Conservation (phyloP, 2,797 vertebrate species). For the Scarus forsteni region DNA sequence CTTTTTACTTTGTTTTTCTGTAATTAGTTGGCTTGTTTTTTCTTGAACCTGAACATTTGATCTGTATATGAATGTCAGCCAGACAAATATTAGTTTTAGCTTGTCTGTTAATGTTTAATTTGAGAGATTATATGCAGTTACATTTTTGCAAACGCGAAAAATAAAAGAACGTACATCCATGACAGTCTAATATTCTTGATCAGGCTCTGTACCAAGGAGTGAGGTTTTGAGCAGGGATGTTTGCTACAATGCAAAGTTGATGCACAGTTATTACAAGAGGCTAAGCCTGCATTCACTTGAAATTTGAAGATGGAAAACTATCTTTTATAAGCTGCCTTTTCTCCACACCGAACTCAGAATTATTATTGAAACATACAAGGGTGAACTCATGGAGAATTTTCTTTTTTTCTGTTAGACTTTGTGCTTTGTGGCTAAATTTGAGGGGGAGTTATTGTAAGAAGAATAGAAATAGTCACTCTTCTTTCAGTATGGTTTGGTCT, state of each 20-base stretch:
- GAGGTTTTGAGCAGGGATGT: conserved; percentile 9
- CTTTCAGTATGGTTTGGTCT: conserved; percentile 8
- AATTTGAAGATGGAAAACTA: conserved; percentile 33
- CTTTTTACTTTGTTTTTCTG: conserved; percentile 50
- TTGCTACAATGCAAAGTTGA: conserved; percentile 34
- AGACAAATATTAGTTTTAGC: conserved; percentile 53
- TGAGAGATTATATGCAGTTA: conserved; percentile 60
- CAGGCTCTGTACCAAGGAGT: conserved; percentile 33
- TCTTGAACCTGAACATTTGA: conserved; percentile 49
- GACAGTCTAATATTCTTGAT: conserved; percentile 56
- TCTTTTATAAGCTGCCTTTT: conserved; percentile 47
- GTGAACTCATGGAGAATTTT: conserved; percentile 17
- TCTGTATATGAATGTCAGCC: conserved; percentile 49
- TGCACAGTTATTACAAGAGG: conserved; percentile 36
- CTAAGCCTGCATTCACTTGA: conserved; percentile 42
- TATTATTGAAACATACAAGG: conserved; percentile 17
- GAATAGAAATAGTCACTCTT: conserved; percentile 5
- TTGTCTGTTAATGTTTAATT: conserved; percentile 51
- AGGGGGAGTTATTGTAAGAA: neutral
- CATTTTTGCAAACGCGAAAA: conserved; percentile 57
- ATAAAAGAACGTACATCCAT: conserved; percentile 61
- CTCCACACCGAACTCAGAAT: conserved; percentile 45
- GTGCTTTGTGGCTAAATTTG: conserved; percentile 44
- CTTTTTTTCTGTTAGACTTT: conserved; percentile 5
- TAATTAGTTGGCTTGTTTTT: conserved; percentile 48